Evolutionary conservation across 2,113 vertebrate species (phyloP), one percentile per base, ranked within the genome.

Genomic region (Climacteris rufus): DNA sequence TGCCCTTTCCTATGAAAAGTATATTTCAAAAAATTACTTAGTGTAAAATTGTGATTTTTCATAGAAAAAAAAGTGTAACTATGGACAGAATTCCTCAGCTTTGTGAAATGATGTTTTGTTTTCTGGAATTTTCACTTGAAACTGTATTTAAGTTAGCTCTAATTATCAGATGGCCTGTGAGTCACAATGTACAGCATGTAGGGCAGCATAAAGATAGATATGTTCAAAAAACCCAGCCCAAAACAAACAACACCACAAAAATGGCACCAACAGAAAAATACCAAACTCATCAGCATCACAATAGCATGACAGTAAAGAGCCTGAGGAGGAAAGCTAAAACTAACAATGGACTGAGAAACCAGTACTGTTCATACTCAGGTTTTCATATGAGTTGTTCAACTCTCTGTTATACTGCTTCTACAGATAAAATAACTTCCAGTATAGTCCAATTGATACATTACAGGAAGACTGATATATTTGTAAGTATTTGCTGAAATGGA

Each of bases 141-240:
- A 83, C 8, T 5, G 9, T 15, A 4, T 53, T 64, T 50, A 63
- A 59, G 13, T 39, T 31, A 83, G 66, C 60, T 16, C 15, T 45
- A 13, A 15, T 20, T 37, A 53, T 68, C 44, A 40, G 35, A 56
- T 23, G n/a, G 40, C 24, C n/a, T 22, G 24, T 27, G 24, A 81
- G 35, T 61, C n/a, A 45, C 0, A 0, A 47, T 21, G 17, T 14
- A 13, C 37, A 75, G 18, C 37, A 13, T 5, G 16, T 0, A 60
- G 31, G 24, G 37, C 7, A 24, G 30, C 22, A 35, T 8, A 50
- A 0, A 0, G 5, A 30, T 4, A 37, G 11, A 6, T n/a, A 24
- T 0, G 4, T 19, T 72, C 22, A 47, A 88, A 89, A 54, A 42
- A 4, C 16, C 30, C 49, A 17, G 17, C 12, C 2, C 10, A 20